Percentiles rank a stretch among this genome's conserved stretches.
These are phyloP conservation scores for Nesometra sesokonis DNA, from an alignment of 35 echinoderm and acorn worm species.

Conservation along the genomic window DNA sequence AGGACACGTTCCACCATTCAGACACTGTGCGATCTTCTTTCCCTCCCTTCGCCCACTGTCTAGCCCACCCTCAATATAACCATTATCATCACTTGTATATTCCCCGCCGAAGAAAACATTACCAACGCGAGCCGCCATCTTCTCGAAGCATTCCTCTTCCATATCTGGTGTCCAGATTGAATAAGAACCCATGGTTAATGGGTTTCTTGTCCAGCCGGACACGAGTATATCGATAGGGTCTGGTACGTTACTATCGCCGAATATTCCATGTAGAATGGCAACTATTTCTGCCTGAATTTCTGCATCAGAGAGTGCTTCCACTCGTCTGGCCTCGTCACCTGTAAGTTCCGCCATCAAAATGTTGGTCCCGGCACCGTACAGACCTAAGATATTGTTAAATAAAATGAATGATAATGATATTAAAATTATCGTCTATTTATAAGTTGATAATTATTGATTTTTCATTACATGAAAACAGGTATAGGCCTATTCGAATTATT, in stretches of 20 bases:
- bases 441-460: no score
- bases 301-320: background rate
- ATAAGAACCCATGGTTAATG: background rate
- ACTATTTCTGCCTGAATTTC: background rate
- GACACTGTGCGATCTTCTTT: background rate
- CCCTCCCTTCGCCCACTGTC: background rate
- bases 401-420: no score
- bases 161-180: background rate
- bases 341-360: constrained; percentile 14
- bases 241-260: background rate
- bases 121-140: background rate
- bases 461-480: no score
- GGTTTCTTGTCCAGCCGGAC: background rate
- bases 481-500: no score
- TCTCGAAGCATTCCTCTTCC: background rate
- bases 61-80: background rate
- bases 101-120: background rate
- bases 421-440: no score
- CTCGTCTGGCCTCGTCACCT: constrained; percentile 6
- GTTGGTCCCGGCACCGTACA: constrained; percentile 13
- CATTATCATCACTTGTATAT: background rate
- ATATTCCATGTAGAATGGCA: background rate
- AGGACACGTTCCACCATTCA: background rate
- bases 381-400: no score
- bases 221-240: background rate